Evolutionary conservation across 2,888 invertebrate species (phyloP), one percentile per base, ranked within the genome.

Genomic region (Netelia fuscicornis): DNA sequence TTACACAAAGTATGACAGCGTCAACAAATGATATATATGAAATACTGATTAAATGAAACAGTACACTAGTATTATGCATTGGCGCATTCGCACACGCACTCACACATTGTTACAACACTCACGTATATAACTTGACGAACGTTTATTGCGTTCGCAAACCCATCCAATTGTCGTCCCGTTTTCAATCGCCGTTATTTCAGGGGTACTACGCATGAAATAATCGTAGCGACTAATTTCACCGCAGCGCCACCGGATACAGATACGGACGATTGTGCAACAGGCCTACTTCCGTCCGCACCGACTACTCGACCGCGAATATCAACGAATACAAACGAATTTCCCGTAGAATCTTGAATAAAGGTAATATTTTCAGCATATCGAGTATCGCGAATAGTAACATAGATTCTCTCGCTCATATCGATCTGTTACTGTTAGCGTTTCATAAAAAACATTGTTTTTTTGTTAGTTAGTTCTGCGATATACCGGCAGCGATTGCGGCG

Each of bases 1-100:
- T 89, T 89, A 89, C 90, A 90, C 91, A 89, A 90, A 90, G 88
- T 87, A 86, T 91, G 91, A 90, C 90, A 90, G 91, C 92, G 91
- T 92, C 92, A 92, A 92, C 91, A 92, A 92, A 92, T 91, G 90
- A 91, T 92, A 91, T 92, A 92, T 90, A 92, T 89, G 89, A 91
- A 91, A 90, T 90, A 90, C 90, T 89, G 89, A 89, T 88, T 88
- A 90, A 89, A 89, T 87, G 87, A 90, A 90, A 89, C 89, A 89
- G 89, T 83, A 85, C 90, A 89, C 83, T 91, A 80, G 80, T 80
- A 91, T 91, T 91, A 92, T 91, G 92, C 90, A 90, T 90, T 90
- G 89, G 90, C 89, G 92, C 90, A 92, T 91, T 90, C 90, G 89
- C 89, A 90, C 90, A 89, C 81, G 67, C 56, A 72, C 82, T 64